Evolutionary conservation across 2,113 vertebrate genomes (phyloP), one percentile per base, ranked within the genome.

Genomic region (Cyprinodon tularosa): DNA sequence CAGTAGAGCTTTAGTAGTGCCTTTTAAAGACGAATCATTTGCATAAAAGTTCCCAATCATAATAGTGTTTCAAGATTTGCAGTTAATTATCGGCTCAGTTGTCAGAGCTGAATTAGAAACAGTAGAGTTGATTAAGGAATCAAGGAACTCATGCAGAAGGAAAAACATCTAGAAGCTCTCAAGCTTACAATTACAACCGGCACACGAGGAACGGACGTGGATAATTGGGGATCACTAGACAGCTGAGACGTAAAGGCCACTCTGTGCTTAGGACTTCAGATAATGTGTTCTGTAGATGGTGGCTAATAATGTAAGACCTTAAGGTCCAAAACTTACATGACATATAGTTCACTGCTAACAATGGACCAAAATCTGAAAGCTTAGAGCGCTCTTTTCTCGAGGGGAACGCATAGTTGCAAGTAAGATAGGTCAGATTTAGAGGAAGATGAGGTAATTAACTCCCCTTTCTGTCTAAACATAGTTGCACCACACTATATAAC

Each of bases 181-280:
- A 13, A 29, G 68, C 45, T 77, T 71, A 84, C 81, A 48, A 78
- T 66, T 69, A 74, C 66, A 82, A 40, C 9, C 4, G 40, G n/a
- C 62, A 22, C 22, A 81, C 67, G 42, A 71, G 69, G 76, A 57
- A 37, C 77, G 71, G 66, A 74, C 77, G 60, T 64, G 38, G 59
- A 78, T 90, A 88, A 85, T 72, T 85, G 60, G 47, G 63, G 53
- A 47, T 73, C 29, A 70, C 64, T 78, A 22, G 70, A 80, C 67
- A 40, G 62, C 61, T 62, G 71, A 65, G 72, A 59, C 38, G 62
- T 67, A 69, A 80, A 78, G 81, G 64, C 36, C 48, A 12, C 8
- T 9, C 45, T 36, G 67, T 80, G 67, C 67, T 71, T 68, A 57
- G 50, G 29, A 45, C 57, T 48, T 61, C 53, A 50, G 72, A 62